Percentiles rank a stretch among this genome's conserved stretches.
phyloP scores from a whole-genome alignment of 2,113 vertebrate species.

The Semnornis frantzii region DNA sequence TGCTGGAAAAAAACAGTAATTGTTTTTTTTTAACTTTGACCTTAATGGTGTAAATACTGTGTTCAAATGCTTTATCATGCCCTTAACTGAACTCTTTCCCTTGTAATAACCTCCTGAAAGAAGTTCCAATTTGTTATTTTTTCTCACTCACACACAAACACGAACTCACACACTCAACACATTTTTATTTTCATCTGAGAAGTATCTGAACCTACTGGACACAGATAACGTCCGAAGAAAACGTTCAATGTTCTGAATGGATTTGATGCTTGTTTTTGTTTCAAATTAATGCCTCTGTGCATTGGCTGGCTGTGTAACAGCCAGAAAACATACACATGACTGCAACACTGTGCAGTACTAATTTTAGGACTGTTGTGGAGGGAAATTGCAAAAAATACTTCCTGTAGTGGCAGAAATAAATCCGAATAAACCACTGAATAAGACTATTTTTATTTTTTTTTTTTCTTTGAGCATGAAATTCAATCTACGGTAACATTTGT shows the following conservation, averaged over 20 bases:
- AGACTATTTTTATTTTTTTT: background rate
- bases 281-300: background rate
- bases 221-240: background rate
- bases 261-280: background rate
- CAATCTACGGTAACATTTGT: background rate
- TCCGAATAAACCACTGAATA: background rate
- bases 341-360: background rate
- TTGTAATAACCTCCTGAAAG: background rate
- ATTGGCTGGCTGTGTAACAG: background rate
- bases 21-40: background rate
- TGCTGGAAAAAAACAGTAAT: background rate
- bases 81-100: background rate
- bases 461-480: background rate
- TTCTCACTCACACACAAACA: background rate
- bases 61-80: background rate
- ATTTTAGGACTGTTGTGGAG: background rate
- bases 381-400: background rate
- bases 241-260: background rate
- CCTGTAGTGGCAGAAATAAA: background rate
- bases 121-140: background rate
- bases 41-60: background rate
- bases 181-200: background rate
- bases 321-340: background rate
- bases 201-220: background rate
- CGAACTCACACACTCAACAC: background rate